A percentile compares a stretch with the other conserved stretches of the same genome.
These are phyloP conservation scores for Ramphastos sulfuratus DNA, from an alignment of 2,113 vertebrate species.

Conservation along the genomic window DNA sequence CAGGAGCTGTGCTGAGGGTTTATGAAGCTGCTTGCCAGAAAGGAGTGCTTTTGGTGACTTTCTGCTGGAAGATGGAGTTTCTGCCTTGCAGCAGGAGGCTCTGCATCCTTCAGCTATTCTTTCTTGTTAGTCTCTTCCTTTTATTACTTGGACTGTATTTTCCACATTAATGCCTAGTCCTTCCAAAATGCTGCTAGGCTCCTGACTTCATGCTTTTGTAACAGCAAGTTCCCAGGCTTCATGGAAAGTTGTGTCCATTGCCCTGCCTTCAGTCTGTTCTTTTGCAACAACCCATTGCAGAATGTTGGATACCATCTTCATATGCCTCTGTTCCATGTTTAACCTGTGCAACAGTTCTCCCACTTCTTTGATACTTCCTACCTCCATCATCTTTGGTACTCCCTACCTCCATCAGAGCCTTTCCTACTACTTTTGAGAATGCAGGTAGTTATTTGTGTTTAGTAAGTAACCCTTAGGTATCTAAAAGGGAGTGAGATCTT, in stretches of 20 bases:
- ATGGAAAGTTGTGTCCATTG: neutral
- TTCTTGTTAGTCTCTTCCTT: neutral
- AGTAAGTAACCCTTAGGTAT: neutral
- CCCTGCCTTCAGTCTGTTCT: neutral
- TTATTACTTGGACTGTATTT: neutral
- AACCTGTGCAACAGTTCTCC: neutral
- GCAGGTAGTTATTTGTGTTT: neutral
- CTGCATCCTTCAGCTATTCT: neutral
- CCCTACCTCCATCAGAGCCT: neutral
- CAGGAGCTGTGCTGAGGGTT: neutral
- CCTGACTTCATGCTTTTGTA: neutral
- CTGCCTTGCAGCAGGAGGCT: neutral
- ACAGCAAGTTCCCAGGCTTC: neutral
- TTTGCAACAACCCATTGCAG: neutral
- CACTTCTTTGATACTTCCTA: neutral
- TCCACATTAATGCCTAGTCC: neutral
- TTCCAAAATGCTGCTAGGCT: neutral
- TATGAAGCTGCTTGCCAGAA: neutral
- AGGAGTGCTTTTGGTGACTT: neutral
- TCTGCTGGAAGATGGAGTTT: neutral
- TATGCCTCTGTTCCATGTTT: neutral
- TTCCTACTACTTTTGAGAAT: neutral
- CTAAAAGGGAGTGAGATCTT: neutral
- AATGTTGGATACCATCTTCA: neutral
- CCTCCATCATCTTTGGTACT: neutral